Percentiles rank a stretch among this genome's conserved stretches.
These are phyloP conservation scores for Holothuria leucospilota DNA, from an alignment of 53 echinoderm and acorn worm species.

Conservation along the genomic window DNA sequence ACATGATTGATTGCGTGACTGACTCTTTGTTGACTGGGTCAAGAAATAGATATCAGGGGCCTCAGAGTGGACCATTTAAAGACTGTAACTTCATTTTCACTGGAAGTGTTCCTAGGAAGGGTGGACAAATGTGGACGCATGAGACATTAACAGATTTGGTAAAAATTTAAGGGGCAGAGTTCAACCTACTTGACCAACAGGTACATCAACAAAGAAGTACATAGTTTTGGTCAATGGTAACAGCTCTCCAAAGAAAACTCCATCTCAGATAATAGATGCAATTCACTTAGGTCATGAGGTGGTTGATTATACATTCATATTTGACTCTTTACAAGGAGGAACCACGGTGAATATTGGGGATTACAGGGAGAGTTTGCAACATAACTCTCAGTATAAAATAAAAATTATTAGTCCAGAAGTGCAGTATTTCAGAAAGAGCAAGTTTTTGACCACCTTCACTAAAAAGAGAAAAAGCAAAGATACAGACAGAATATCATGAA, in stretches of 20 bases:
- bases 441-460: conserved; percentile 9
- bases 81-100: conserved; percentile 10
- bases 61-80: not conserved
- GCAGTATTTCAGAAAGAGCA: conserved; percentile 9
- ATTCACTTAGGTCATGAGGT: conserved; percentile 14
- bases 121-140: not conserved
- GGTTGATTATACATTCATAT: conserved; percentile 4
- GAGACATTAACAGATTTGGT: conserved; percentile 14
- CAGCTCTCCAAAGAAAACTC: conserved; percentile 2
- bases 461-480: conserved; percentile 13
- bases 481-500: not conserved
- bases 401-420: not conserved
- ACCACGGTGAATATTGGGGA: conserved; percentile 10
- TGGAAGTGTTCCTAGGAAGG: conserved; percentile 2
- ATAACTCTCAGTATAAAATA: not conserved
- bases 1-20: not conserved
- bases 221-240: conserved; percentile 20
- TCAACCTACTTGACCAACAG: not conserved
- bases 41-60: not conserved
- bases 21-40: not conserved
- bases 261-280: conserved; percentile 16
- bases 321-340: conserved; percentile 13
- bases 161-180: conserved; percentile 2
- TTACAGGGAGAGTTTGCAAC: not conserved
- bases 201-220: conserved; percentile 1